phyloP scores from a whole-genome alignment of 1,140 invertebrate genomes.

The Polypedilum pembai region DNA sequence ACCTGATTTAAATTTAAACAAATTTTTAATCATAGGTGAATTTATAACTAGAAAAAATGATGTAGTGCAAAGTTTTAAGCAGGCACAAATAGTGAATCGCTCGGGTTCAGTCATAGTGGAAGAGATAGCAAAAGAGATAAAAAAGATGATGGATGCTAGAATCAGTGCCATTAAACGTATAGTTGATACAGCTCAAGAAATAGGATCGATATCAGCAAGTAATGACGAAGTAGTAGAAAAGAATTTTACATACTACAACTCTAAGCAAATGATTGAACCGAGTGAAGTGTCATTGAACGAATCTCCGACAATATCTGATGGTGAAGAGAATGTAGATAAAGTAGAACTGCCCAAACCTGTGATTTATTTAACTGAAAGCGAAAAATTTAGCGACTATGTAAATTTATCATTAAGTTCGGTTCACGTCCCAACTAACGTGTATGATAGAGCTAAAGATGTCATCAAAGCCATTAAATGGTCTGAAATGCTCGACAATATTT shows the following conservation, averaged over 20 bases:
- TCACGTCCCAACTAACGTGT: conserved; percentile 94
- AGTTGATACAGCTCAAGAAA: conserved; percentile 67
- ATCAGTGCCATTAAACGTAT: conserved; percentile 76
- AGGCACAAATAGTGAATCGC: conserved; percentile 57
- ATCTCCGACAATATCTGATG: conserved; percentile 46
- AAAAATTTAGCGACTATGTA: conserved; percentile 74
- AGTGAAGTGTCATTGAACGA: conserved; percentile 43
- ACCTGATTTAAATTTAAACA: neutral
- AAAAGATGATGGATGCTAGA: conserved; percentile 75
- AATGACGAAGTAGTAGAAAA: conserved; percentile 53
- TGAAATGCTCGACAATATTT: conserved; percentile 76
- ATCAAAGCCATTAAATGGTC: conserved; percentile 72
- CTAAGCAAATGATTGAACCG: conserved; percentile 58
- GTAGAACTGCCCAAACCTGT: conserved; percentile 47
- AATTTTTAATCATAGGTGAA: conserved; percentile 39
- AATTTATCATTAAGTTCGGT: conserved; percentile 81
- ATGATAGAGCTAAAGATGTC: conserved; percentile 64
- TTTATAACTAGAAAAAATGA: conserved; percentile 63
- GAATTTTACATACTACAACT: conserved; percentile 62
- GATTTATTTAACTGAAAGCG: conserved; percentile 56
- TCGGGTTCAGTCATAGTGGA: conserved; percentile 64
- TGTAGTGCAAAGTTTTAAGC: conserved; percentile 64
- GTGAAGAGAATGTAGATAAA: conserved; percentile 47
- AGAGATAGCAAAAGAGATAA: conserved; percentile 68
- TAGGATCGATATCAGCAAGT: conserved; percentile 54